Evolutionary conservation across 2,888 invertebrate species (phyloP), one percentile per base, ranked within the genome.

Genomic region (Temnothorax unifasciatus): DNA sequence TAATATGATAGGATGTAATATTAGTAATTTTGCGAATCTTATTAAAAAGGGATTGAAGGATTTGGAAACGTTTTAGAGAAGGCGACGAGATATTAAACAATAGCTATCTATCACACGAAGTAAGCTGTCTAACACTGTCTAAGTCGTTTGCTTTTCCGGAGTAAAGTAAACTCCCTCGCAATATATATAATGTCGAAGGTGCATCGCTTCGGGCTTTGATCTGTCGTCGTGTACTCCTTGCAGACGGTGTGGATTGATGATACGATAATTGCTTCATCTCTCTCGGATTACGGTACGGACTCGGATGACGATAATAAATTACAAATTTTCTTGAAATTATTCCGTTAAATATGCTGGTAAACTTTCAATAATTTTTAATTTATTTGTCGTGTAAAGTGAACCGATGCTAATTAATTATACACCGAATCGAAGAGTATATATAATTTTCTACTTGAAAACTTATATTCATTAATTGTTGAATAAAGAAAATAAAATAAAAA

Each of bases 181-280:
- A 25, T 34, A 34, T 34, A 47, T 59, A 79, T 71, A 59, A 71
- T 50, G 47, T 81, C 25, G 59, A 38, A 6, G 38, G 59, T 47
- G 41, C 41, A 11, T 71, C 21, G 44, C 77, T 81, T 77, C 8
- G 38, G 44, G 52, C 76, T 63, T 76, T 54, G 77, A 77, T 82
- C 63, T 82, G 25, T 61, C 59, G 41, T 59, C 44, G n/a, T 21
- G 79, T 63, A 79, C 63, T 82, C 41, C 41, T 5, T 18, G 50
- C 25, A 38, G 25, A 29, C 41, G 38, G 9, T 61, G 44, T 47
- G 61, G 61, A 75, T 34, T 61, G 34, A 18, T 64, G 63, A 52
- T 57, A 38, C 52, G 66, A 52, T 54, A 79, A 79, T 79, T 59
- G 13, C 59, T 21, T 21, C 41, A 47, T 47, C 21, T 41, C 25